Conservation (phyloP, 2,113 vertebrate species). For the Oncorhynchus clarkii region DNA sequence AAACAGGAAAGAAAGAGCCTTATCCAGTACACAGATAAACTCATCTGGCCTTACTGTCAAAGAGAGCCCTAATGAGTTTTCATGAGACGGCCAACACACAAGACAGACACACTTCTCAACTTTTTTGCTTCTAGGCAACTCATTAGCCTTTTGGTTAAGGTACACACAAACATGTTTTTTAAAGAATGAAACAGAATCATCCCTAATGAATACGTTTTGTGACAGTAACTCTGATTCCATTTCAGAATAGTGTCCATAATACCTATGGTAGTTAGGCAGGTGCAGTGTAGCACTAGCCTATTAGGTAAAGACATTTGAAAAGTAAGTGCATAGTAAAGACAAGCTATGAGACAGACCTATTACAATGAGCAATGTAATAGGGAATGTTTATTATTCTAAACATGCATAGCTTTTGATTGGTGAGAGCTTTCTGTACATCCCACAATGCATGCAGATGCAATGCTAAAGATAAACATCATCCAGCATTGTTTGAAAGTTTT, state of each 20-base stretch:
- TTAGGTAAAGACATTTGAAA: too few species aligned
- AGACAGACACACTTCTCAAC: background rate
- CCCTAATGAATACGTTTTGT: background rate
- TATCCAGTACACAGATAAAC: background rate
- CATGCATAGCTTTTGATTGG: background rate
- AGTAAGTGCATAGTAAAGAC: background rate
- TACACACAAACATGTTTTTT: background rate
- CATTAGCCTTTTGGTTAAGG: background rate
- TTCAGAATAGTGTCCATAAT: too few species aligned
- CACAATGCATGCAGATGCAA: slow-evolving; percentile 33
- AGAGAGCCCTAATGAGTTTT: background rate
- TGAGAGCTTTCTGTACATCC: background rate
- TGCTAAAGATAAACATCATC: slow-evolving; percentile 22
- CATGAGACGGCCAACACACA: background rate
- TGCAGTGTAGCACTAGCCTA: too few species aligned
- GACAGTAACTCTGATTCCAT: background rate
- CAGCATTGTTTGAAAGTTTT: slow-evolving; percentile 41
- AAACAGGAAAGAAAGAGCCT: background rate
- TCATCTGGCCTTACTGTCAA: background rate
- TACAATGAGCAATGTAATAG: background rate
- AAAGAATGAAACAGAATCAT: background rate
- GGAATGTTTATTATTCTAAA: background rate
- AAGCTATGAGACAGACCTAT: background rate
- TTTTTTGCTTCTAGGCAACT: background rate
- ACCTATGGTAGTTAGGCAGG: too few species aligned